Conservation (phyloP, 2,797 vertebrate genomes). For the Artibeus lituratus region DNA sequence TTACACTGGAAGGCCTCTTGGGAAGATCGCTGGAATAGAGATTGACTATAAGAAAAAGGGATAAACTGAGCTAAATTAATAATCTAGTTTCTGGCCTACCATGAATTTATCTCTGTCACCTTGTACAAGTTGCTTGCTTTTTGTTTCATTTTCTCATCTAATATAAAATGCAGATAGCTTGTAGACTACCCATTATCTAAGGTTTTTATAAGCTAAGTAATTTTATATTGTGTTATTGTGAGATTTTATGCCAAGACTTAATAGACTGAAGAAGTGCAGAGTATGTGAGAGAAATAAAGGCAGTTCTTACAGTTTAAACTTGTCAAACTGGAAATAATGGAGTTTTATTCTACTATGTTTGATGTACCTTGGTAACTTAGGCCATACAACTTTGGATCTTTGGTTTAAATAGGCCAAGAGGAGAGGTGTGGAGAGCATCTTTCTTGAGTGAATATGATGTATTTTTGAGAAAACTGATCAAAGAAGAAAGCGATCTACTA, state of each 20-base stretch:
- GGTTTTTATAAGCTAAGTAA: not conserved
- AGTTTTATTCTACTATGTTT: not conserved
- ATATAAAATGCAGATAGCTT: not conserved
- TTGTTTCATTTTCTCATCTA: not conserved
- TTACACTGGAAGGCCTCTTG: not conserved
- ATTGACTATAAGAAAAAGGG: not conserved
- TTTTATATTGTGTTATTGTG: not conserved
- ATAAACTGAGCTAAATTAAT: not conserved
- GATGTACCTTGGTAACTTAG: not conserved
- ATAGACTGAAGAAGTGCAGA: not conserved
- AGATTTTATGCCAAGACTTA: not conserved
- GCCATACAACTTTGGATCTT: not conserved
- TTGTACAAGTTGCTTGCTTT: not conserved
- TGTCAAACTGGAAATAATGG: not conserved
- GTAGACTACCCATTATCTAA: not conserved
- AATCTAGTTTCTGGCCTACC: not conserved
- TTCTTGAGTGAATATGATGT: not conserved
- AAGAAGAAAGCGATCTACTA: not conserved
- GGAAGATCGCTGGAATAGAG: not conserved
- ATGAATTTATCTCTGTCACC: not conserved
- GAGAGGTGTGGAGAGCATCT: not conserved
- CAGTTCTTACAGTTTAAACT: not conserved
- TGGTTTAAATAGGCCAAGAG: not conserved
- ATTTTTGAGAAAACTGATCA: conserved; percentile 1
- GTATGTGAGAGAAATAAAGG: not conserved